These are phyloP conservation scores for Daphoenositta chrysoptera DNA, from an alignment of 2,113 vertebrate genomes.

Conservation along the genomic window DNA sequence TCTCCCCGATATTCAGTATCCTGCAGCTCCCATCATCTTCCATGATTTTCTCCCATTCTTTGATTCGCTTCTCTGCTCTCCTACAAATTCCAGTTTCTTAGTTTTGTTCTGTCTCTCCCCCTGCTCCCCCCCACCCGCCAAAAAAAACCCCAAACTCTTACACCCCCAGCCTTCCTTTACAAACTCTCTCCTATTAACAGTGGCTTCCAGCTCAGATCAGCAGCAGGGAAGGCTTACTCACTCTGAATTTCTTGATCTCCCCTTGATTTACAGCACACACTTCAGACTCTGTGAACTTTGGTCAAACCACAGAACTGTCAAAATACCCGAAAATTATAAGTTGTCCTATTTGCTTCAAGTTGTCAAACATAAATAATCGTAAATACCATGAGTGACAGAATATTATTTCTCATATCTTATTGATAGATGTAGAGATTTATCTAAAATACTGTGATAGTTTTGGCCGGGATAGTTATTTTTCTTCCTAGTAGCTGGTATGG, in stretches of 20 bases:
- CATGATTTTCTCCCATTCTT: not conserved
- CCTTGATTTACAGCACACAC: not conserved
- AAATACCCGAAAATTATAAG: not conserved
- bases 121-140: not conserved
- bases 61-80: not conserved
- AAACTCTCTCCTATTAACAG: not conserved
- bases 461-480: not conserved
- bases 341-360: not conserved
- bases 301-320: not conserved
- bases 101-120: not conserved
- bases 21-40: not conserved
- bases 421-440: not conserved
- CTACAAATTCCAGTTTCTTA: not conserved
- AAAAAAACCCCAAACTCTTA: not conserved
- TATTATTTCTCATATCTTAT: not conserved
- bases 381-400: not conserved
- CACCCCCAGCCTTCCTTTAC: not conserved
- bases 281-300: not conserved
- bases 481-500: not conserved
- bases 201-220: not conserved
- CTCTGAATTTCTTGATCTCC: not conserved
- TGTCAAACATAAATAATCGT: not conserved
- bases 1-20: not conserved
- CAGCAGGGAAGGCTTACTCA: not conserved
- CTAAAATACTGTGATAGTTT: not conserved